phyloP scores from a whole-genome alignment of 2,888 invertebrate genomes.

The Xestia sexstrigata region DNA sequence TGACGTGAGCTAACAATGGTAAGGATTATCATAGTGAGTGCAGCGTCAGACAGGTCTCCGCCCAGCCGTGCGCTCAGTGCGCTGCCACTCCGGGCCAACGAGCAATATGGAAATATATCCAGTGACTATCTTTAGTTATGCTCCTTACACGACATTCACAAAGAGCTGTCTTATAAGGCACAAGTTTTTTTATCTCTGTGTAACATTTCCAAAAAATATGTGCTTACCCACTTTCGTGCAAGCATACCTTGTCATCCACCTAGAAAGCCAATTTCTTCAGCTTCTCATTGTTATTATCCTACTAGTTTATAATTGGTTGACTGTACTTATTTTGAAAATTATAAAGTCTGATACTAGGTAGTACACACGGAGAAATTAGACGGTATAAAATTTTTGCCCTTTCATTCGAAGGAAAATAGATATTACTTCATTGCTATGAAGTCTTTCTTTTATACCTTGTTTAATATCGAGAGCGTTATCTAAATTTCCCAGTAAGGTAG shows the following conservation, averaged over 20 bases:
- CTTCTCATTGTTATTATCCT: not conserved
- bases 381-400: too few relatives aligned
- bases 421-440: not conserved
- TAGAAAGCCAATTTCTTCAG: not conserved
- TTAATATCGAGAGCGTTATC: not conserved
- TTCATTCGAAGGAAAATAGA: too few relatives aligned
- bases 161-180: conserved; percentile 52
- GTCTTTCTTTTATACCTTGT: not conserved
- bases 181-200: conserved; percentile 6
- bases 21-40: conserved; percentile 78
- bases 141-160: conserved; percentile 57
- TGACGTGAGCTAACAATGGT: conserved; percentile 80
- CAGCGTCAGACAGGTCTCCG: conserved; percentile 76
- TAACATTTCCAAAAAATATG: conserved; percentile 2
- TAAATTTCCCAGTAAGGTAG: not conserved
- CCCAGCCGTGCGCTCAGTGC: conserved; percentile 68
- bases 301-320: not conserved
- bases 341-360: too few relatives aligned
- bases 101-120: conserved; percentile 75
- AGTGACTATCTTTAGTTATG: conserved; percentile 66
- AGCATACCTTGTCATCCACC: conserved; percentile 20
- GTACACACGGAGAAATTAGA: too few relatives aligned
- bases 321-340: too few relatives aligned
- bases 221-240: not conserved
- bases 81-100: conserved; percentile 67